phyloP scores from a whole-genome alignment of 2,113 vertebrate genomes.

The Lophius piscatorius region DNA sequence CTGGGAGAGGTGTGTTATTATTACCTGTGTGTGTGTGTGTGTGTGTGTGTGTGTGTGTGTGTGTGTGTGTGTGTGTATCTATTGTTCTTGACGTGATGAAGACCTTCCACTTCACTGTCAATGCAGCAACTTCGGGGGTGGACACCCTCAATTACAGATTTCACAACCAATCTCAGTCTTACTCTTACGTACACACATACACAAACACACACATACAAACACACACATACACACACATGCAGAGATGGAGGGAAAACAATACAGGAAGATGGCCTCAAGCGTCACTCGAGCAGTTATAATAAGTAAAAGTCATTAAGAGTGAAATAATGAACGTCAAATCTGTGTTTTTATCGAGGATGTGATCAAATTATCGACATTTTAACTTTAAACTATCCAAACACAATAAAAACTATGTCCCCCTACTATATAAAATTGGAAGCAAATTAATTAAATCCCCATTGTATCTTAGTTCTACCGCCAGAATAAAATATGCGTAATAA shows the following conservation, averaged over 20 bases:
- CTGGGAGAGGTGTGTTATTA: slow-evolving; percentile 39
- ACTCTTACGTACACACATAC: slow-evolving; percentile 16
- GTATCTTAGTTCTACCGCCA: no score
- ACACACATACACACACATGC: not conserved
- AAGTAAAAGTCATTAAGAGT: not conserved
- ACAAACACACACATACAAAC: not conserved
- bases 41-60: slow-evolving; percentile 46
- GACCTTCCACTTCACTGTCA: slow-evolving; percentile 49
- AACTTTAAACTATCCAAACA: no score
- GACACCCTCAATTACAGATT: slow-evolving; percentile 81
- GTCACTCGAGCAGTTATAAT: not conserved
- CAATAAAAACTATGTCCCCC: no score
- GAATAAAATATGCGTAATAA: no score
- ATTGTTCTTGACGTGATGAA: slow-evolving; percentile 70
- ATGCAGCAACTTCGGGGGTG: slow-evolving; percentile 72
- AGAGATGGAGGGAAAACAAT: not conserved
- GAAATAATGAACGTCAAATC: not conserved
- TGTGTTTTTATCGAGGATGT: not conserved
- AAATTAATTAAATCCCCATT: no score
- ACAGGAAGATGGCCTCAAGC: not conserved
- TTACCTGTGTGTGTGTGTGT: slow-evolving; percentile 37
- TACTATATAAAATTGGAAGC: no score
- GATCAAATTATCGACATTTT: no score
- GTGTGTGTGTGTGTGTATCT: slow-evolving; percentile 44
- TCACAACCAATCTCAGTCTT: slow-evolving; percentile 48